Conservation (phyloP, 64 coral and sea anemone species). For the Stylophora pistillata region DNA sequence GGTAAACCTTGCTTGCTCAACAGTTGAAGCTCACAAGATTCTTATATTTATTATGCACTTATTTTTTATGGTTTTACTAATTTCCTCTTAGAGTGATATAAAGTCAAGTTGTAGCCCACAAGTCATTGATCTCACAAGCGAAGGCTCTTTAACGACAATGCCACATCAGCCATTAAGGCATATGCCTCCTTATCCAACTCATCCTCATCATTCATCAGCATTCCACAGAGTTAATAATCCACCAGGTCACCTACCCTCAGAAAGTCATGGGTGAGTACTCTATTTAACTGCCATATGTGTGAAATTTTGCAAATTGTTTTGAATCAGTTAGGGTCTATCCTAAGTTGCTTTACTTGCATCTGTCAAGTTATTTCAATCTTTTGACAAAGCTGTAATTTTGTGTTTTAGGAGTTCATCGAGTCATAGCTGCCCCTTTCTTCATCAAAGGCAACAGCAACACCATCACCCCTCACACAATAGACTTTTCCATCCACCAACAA, state of each 20-base stretch:
- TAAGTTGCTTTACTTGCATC: too few relatives aligned
- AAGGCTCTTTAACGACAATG: slow-evolving; percentile 69
- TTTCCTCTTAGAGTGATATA: slow-evolving; percentile 72
- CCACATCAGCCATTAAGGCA: slow-evolving; percentile 85
- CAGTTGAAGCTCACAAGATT: not conserved
- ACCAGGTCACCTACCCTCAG: slow-evolving; percentile 48
- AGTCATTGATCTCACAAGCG: slow-evolving; percentile 85
- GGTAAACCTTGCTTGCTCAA: too few relatives aligned
- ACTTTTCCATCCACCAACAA: slow-evolving; percentile 60
- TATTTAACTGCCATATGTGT: not conserved
- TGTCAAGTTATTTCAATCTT: not conserved
- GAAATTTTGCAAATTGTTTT: too few relatives aligned
- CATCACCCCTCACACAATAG: slow-evolving; percentile 58
- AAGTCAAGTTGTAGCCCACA: slow-evolving; percentile 72
- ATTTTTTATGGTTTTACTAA: not conserved
- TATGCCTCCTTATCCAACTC: slow-evolving; percentile 70
- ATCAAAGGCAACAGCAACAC: slow-evolving; percentile 59
- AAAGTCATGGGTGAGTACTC: slow-evolving; percentile 77
- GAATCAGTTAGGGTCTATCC: too few relatives aligned
- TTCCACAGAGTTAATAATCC: slow-evolving; percentile 86
- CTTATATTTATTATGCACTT: too few relatives aligned
- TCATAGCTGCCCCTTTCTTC: slow-evolving; percentile 76
- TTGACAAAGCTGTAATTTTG: not conserved
- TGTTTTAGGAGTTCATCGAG: slow-evolving; percentile 60
- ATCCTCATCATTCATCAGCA: slow-evolving; percentile 73